Percentiles rank a stretch among this genome's conserved stretches.
These are phyloP conservation scores for Axis porcinus DNA, from an alignment of 2,113 vertebrate species.

Conservation along the genomic window DNA sequence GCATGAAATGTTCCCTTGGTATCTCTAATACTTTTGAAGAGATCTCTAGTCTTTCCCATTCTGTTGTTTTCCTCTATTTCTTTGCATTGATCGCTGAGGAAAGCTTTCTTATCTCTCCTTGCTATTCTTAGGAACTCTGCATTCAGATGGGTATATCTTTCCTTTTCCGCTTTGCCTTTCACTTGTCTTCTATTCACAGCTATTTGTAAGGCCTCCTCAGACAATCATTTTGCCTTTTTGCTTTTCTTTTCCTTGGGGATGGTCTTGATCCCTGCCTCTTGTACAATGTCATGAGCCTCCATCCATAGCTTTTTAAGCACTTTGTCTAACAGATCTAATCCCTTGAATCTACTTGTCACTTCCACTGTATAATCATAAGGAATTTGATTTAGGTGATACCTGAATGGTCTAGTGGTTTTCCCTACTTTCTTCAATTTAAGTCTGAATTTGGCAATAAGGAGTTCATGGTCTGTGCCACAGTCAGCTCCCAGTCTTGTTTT, in stretches of 20 bases:
- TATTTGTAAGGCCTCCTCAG: not conserved
- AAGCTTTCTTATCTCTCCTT: not conserved
- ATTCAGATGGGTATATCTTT: not conserved
- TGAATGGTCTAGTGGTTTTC: not conserved
- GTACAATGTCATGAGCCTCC: not conserved
- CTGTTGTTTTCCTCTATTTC: not conserved
- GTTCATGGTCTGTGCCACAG: not conserved
- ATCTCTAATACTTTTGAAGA: not conserved
- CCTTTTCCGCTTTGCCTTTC: not conserved
- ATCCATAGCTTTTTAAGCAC: not conserved
- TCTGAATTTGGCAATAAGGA: not conserved
- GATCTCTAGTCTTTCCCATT: not conserved
- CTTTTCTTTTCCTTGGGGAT: not conserved
- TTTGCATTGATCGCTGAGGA: not conserved
- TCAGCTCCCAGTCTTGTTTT: not conserved
- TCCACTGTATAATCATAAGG: not conserved
- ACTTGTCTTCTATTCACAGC: not conserved
- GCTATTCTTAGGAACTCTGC: not conserved
- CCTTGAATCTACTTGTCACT: not conserved
- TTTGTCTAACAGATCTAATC: not conserved
- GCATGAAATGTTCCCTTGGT: not conserved
- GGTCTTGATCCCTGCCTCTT: not conserved
- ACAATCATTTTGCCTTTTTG: not conserved
- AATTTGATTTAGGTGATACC: not conserved
- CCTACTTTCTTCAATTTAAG: not conserved